phyloP scores from a whole-genome alignment of 2,888 invertebrate genomes.

The Melipona beecheii region DNA sequence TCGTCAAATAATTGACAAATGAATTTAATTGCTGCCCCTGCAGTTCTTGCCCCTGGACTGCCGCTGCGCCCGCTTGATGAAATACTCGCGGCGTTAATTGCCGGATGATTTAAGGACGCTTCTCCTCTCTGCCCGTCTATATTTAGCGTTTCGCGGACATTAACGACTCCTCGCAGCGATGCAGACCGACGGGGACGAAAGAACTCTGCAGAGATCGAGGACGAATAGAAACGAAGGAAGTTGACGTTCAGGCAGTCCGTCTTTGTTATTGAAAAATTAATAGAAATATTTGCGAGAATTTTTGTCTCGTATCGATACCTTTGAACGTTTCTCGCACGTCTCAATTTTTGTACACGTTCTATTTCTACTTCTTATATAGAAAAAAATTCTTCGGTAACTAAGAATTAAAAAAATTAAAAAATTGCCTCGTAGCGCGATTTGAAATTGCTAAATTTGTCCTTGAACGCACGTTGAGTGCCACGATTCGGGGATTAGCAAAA shows the following conservation, averaged over 20 bases:
- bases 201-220: background rate
- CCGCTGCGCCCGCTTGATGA: conserved; percentile 53
- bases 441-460: too few species aligned
- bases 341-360: too few species aligned
- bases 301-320: too few species aligned
- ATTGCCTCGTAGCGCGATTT: too few species aligned
- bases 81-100: conserved; percentile 71
- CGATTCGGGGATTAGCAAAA: too few species aligned
- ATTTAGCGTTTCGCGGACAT: conserved; percentile 25
- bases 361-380: too few species aligned
- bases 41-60: conserved; percentile 71
- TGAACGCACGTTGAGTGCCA: too few species aligned
- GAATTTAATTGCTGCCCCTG: conserved; percentile 79
- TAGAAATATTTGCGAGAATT: too few species aligned
- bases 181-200: background rate
- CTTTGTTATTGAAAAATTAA: too few species aligned
- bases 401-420: too few species aligned
- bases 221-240: background rate
- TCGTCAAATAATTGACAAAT: conserved; percentile 81
- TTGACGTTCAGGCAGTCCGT: background rate
- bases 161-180: background rate
- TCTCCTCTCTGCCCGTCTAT: conserved; percentile 15
- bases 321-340: too few species aligned
- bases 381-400: too few species aligned
- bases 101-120: conserved; percentile 64